Conservation (phyloP, 2,113 vertebrate genomes). For the Junco hyemalis region DNA sequence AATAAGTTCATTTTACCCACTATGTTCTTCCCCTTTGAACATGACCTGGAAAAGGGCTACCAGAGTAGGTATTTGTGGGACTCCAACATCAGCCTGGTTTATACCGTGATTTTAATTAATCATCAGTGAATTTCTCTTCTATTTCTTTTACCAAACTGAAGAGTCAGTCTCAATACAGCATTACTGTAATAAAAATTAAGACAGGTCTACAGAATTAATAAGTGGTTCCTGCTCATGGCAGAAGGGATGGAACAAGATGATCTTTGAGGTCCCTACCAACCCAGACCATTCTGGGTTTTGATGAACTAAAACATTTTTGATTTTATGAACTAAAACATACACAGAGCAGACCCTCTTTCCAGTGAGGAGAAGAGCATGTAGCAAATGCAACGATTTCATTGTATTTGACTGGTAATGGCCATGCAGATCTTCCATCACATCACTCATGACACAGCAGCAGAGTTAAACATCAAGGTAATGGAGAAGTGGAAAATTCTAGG, state of each 20-base stretch:
- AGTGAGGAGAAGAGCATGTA: background rate
- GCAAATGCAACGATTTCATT: background rate
- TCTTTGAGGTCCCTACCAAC: background rate
- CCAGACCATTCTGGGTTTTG: background rate
- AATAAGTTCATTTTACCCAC: background rate
- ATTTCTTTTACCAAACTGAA: background rate
- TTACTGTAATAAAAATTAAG: background rate
- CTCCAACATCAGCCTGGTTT: background rate
- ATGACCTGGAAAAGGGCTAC: background rate
- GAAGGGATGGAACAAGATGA: background rate
- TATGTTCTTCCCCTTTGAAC: background rate
- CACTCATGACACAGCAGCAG: background rate
- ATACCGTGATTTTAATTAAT: background rate
- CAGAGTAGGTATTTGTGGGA: no score
- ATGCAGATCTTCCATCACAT: background rate
- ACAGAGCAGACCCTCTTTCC: background rate
- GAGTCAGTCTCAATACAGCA: background rate
- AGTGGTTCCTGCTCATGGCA: background rate
- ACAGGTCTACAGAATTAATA: background rate
- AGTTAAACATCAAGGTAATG: background rate
- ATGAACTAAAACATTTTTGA: background rate
- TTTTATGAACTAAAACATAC: background rate
- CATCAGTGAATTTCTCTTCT: background rate
- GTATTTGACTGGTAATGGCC: background rate
- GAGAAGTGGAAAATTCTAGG: background rate